Percentiles rank a stretch among this genome's conserved stretches.
phyloP scores from a whole-genome alignment of 2,113 vertebrate genomes.

The Monopterus albus region DNA sequence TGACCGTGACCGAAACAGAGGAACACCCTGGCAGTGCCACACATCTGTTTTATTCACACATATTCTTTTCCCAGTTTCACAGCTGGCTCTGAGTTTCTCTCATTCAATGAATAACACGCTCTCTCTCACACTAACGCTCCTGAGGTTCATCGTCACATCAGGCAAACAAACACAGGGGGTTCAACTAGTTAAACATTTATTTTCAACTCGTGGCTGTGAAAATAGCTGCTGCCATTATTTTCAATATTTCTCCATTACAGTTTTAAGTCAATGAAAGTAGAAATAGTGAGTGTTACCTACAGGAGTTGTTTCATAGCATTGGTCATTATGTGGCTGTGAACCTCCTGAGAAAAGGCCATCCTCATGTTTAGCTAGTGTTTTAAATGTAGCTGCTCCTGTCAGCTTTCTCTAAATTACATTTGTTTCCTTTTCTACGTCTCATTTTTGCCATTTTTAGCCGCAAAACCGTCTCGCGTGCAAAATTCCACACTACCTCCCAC shows the following conservation, averaged over 20 bases:
- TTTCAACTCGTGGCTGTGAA: background rate
- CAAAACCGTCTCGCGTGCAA: background rate
- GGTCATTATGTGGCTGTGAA: background rate
- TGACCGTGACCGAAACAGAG: slow-evolving; percentile 7
- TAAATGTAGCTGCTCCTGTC: background rate
- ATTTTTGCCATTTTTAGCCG: background rate
- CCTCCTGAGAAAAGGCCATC: background rate
- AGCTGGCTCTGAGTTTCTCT: background rate
- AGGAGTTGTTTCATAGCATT: no score
- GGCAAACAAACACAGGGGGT: slow-evolving; percentile 44
- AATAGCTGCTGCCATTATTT: background rate
- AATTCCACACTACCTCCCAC: background rate
- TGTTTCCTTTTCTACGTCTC: no score
- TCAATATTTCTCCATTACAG: background rate
- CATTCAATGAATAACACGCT: background rate
- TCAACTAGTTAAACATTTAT: slow-evolving; percentile 54
- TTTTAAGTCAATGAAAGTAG: background rate
- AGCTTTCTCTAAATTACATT: background rate
- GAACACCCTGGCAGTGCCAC: background rate
- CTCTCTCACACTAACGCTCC: slow-evolving; percentile 5
- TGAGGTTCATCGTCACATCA: slow-evolving; percentile 61
- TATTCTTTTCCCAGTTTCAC: background rate
- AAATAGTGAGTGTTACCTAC: background rate
- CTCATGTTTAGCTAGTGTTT: background rate
- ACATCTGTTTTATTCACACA: background rate